A percentile compares a stretch with the other conserved stretches of the same genome.
Evolutionary conservation across 2,888 invertebrate genomes (phyloP).

Genomic region (Lycocerus yunnanus): DNA sequence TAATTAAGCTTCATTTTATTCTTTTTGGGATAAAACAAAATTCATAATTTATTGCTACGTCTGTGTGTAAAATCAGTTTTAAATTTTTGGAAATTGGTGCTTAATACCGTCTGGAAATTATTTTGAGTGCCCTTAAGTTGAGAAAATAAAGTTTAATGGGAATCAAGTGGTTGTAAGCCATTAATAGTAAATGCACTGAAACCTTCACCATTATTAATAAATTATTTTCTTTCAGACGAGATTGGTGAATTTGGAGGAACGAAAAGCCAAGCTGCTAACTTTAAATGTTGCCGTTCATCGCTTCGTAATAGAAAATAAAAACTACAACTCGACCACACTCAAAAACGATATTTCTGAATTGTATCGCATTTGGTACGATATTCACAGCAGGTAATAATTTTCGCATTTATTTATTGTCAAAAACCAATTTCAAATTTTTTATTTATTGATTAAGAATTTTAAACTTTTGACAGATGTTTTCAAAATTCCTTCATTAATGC

Average conservation of each 20-base stretch:
- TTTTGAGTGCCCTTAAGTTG: background rate
- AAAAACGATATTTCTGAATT: conserved; percentile 70
- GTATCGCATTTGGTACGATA: conserved; percentile 72
- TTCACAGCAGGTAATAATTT: conserved; percentile 67
- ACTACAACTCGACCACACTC: conserved; percentile 57
- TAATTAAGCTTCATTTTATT: conserved; percentile 12
- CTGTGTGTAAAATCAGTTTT: background rate
- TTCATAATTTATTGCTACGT: background rate
- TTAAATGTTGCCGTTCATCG: conserved; percentile 64
- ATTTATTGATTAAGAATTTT: no score
- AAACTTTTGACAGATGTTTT: no score
- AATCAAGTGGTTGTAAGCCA: background rate
- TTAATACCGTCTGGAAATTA: background rate
- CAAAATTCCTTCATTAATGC: no score
- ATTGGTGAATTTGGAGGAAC: conserved; percentile 51
- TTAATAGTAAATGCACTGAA: conserved; percentile 10
- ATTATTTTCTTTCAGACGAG: conserved; percentile 62
- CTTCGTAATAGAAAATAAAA: conserved; percentile 58
- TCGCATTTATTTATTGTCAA: background rate
- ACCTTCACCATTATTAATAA: background rate
- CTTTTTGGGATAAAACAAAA: background rate
- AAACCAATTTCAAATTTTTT: no score
- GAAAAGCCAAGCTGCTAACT: conserved; percentile 62
- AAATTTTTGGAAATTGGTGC: background rate
- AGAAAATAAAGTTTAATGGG: background rate